Evolutionary conservation across 1,140 invertebrate species (phyloP).

Genomic region (Lepidostoma basale): DNA sequence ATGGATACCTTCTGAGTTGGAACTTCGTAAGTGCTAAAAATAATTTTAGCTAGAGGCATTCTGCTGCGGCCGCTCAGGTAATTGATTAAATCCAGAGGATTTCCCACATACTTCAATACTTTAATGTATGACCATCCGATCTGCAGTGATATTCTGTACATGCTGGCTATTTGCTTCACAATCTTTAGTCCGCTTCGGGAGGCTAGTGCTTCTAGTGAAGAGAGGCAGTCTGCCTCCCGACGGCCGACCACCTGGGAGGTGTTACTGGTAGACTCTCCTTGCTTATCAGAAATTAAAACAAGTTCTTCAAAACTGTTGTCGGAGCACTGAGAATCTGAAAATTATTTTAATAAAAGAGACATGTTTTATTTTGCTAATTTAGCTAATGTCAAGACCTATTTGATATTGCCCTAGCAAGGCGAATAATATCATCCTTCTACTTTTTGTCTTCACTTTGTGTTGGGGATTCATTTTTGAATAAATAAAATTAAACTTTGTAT

Average conservation of each 20-base stretch:
- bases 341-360: background rate
- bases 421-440: too few relatives aligned
- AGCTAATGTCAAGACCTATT: background rate
- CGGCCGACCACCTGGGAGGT: constrained; percentile 50
- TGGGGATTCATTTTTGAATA: too few relatives aligned
- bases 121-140: constrained; percentile 57
- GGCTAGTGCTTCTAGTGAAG: constrained; percentile 55
- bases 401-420: too few relatives aligned
- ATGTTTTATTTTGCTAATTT: background rate
- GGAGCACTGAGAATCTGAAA: constrained; percentile 53
- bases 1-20: constrained; percentile 52
- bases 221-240: constrained; percentile 53
- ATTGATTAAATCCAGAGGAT: constrained; percentile 57
- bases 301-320: constrained; percentile 58
- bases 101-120: constrained; percentile 55
- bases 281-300: constrained; percentile 56
- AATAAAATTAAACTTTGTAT: too few relatives aligned
- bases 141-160: constrained; percentile 56
- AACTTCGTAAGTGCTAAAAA: constrained; percentile 57
- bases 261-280: constrained; percentile 48
- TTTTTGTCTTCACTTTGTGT: too few relatives aligned
- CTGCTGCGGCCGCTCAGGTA: constrained; percentile 55
- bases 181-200: constrained; percentile 52
- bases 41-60: constrained; percentile 58
- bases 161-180: constrained; percentile 56